Base-by-base conservation (phyloP, 2,888 invertebrate species). In the Mesorhabditis spiculigera region DNA sequence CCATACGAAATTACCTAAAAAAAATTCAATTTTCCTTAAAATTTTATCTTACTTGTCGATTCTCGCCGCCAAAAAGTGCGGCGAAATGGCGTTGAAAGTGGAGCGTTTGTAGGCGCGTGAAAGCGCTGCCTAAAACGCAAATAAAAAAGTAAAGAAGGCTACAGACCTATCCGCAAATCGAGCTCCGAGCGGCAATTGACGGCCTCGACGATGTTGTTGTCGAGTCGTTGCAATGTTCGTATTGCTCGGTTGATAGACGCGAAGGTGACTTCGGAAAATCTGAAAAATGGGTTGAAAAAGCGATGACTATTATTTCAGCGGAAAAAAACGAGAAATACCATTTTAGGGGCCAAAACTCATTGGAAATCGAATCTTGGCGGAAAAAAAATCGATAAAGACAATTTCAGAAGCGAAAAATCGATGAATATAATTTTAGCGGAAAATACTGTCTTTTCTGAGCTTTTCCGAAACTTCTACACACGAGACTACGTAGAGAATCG, bases 221-320 rank as follows among this genome's bases (percentile, higher is more conserved):
- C 92, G 0, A 96, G 94, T 77, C 90, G 89, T 10, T 89, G 90
- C 44, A 99, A 89, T 85, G 91, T 93, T 65, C 90, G 89, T 62
- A 95, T 86, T 0, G 98, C 97, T 78, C 93, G 88, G 63, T 89
- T 88, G 5, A 97, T 90, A 0, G 97, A 93, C 3, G 90, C 88
- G 10, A 89, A 88, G 3, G 98, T 99, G 66, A 98, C 97, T 89
- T 99, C 98, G 0, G 98, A 99, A 89, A 98, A 99, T 85, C 91
- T 78, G 50, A 50, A 75, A 41, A 63, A 16, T 4, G 5, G n/a
- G 4, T 58, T 6, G 16, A 41, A 5, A 65, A 28, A 67, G 63
- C 62, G 10, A 45, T 44, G n/a, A n/a, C n/a, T n/a, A n/a, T n/a
- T n/a, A n/a, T n/a, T n/a, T n/a, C n/a, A n/a, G n/a, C n/a, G n/a